phyloP scores from a whole-genome alignment of 64 coral and sea anemone species.

The Exaiptasia diaphana region DNA sequence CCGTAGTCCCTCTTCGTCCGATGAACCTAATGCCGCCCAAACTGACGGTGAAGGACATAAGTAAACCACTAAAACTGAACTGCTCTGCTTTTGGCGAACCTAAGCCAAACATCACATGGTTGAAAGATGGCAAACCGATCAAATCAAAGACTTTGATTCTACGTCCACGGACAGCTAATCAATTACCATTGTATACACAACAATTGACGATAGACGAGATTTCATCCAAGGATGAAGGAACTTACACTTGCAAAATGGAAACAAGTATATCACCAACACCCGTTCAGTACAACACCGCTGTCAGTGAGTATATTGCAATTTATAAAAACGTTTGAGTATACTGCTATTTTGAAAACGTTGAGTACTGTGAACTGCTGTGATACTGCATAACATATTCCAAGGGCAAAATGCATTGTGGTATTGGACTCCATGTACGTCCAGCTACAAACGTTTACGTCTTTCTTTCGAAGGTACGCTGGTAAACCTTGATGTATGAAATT shows the following conservation, averaged over 20 bases:
- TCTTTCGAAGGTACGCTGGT: no score
- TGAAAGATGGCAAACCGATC: slow-evolving; percentile 64
- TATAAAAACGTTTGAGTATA: no score
- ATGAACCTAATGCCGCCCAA: background rate
- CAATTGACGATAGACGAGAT: slow-evolving; percentile 16
- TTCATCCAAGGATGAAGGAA: slow-evolving; percentile 26
- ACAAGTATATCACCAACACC: slow-evolving; percentile 19
- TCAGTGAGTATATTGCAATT: background rate
- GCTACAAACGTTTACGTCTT: no score
- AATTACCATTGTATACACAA: background rate
- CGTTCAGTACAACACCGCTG: slow-evolving; percentile 29
- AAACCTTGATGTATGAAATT: no score
- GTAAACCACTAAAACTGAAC: slow-evolving; percentile 37
- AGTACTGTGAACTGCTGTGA: no score
- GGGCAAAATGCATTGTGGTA: no score
- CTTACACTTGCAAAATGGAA: slow-evolving; percentile 7
- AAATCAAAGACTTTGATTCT: slow-evolving; percentile 21
- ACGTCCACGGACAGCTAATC: background rate
- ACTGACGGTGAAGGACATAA: slow-evolving; percentile 17
- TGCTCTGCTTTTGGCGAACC: slow-evolving; percentile 74
- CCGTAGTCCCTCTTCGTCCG: background rate
- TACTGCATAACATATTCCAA: no score
- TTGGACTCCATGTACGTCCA: no score
- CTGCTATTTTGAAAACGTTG: no score
- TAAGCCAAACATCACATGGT: slow-evolving; percentile 79